Percentiles rank a stretch among this genome's conserved stretches.
These are phyloP conservation scores for Alentia gelatinosa DNA, from an alignment of 2,888 invertebrate genomes.

Conservation along the genomic window DNA sequence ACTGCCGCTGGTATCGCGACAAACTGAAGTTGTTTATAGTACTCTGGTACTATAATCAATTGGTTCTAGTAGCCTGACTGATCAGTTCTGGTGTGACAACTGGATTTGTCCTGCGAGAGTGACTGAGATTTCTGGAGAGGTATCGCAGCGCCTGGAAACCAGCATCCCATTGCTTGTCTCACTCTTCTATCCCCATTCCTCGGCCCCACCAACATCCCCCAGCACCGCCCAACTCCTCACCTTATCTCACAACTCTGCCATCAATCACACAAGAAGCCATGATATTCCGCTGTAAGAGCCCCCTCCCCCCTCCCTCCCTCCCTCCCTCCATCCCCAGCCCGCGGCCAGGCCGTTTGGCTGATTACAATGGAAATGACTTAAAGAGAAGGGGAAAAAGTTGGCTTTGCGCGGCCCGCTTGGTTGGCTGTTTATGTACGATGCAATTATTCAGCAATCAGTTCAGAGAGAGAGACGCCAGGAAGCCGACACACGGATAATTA, in stretches of 20 bases:
- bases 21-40: too few species aligned
- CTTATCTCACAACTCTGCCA: background rate
- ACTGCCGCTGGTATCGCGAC: too few species aligned
- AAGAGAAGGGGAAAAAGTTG: background rate
- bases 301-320: background rate
- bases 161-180: too few species aligned
- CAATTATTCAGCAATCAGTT: slow-evolving; percentile 21
- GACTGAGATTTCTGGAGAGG: too few species aligned
- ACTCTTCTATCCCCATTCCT: too few species aligned
- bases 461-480: background rate
- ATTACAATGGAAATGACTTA: slow-evolving; percentile 22
- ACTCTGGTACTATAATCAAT: too few species aligned
- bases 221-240: background rate
- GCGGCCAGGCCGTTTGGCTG: background rate
- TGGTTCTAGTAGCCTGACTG: too few species aligned
- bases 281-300: too few species aligned
- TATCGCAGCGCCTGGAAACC: too few species aligned
- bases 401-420: background rate
- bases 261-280: background rate
- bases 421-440: background rate
- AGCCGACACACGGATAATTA: background rate
- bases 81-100: too few species aligned
- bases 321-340: background rate
- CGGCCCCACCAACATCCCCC: too few species aligned
- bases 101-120: too few species aligned